These are phyloP conservation scores for Grantiella picta DNA, from an alignment of 2,113 vertebrate species.

Conservation along the genomic window DNA sequence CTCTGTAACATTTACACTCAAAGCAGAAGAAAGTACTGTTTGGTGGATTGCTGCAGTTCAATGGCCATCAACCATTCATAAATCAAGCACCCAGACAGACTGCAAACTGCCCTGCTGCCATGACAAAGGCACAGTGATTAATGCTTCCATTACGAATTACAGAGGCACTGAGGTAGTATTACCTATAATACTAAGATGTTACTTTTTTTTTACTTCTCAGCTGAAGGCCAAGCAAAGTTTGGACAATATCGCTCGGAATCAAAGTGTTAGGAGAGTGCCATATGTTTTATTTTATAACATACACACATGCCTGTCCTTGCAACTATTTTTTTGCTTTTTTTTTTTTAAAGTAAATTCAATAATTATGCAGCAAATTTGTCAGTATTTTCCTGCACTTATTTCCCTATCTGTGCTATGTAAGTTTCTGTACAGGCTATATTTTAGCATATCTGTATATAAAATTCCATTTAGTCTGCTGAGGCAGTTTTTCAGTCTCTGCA, in stretches of 20 bases:
- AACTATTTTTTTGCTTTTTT: not conserved
- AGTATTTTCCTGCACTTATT: not conserved
- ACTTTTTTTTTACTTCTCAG: not conserved
- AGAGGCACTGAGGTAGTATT: not conserved
- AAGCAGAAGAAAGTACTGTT: not conserved
- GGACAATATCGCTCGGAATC: not conserved
- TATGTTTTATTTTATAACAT: not conserved
- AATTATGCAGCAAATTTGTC: not conserved
- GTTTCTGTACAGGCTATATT: not conserved
- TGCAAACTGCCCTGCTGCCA: slow-evolving; percentile 29
- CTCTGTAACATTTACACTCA: not conserved
- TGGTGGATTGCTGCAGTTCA: slow-evolving; percentile 36
- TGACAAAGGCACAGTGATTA: slow-evolving; percentile 48
- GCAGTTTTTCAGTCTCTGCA: not conserved
- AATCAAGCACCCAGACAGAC: slow-evolving; percentile 18
- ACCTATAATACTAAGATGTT: not conserved
- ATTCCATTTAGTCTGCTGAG: not conserved
- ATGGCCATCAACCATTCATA: slow-evolving; percentile 44
- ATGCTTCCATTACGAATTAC: slow-evolving; percentile 21
- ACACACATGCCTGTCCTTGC: not conserved
- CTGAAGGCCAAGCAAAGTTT: slow-evolving; percentile 6
- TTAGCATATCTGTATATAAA: not conserved
- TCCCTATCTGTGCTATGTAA: not conserved
- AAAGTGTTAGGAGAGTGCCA: not conserved
- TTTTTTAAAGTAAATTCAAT: not conserved